Evolutionary conservation across 2,797 vertebrate genomes (phyloP), one percentile per base, ranked within the genome.

Genomic region (Lutjanus campechanus): DNA sequence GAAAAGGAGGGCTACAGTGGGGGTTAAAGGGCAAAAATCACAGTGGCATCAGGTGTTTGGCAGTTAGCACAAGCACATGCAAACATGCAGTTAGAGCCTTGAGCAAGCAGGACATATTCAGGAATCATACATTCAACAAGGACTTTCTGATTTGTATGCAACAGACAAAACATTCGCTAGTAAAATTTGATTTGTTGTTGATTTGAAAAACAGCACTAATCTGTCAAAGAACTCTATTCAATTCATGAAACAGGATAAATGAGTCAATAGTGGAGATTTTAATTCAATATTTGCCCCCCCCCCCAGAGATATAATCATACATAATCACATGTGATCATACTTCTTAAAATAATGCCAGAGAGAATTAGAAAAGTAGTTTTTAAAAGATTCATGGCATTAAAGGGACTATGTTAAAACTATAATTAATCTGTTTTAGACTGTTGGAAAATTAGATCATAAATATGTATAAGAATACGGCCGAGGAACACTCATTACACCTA

Each of bases 1-100:
- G 97, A 98, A 99, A 98, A 99, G 98, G 96, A 99, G 98, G 96
- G 98, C 98, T 99, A 94, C 75, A 98, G 95, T 95, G 94, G 96
- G 95, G 96, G 97, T 98, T 97, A 97, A 97, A 98, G 97, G 97
- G 97, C 95, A 99, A 96, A 99, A 96, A 97, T 96, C 74, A 97
- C 95, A 98, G 97, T 97, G 97, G 97, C 92, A 92, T 97, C 89
- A 97, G 97, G 98, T 97, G 98, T 97, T 94, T 96, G 96, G 97
- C 97, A 93, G 93, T 97, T 92, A 97, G 98, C 97, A 97, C 95
- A 97, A 96, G 98, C 98, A 96, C 97, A 97, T 97, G 97, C 97
- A 95, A 88, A 92, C 98, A 97, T 98, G 98, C 98, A 97, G 96
- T 98, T 98, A 97, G 96, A 94, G 95, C 92, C 89, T 49, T 71